Evolutionary conservation across 2,888 invertebrate species (phyloP).

Genomic region (Carterocephalus palaemon): DNA sequence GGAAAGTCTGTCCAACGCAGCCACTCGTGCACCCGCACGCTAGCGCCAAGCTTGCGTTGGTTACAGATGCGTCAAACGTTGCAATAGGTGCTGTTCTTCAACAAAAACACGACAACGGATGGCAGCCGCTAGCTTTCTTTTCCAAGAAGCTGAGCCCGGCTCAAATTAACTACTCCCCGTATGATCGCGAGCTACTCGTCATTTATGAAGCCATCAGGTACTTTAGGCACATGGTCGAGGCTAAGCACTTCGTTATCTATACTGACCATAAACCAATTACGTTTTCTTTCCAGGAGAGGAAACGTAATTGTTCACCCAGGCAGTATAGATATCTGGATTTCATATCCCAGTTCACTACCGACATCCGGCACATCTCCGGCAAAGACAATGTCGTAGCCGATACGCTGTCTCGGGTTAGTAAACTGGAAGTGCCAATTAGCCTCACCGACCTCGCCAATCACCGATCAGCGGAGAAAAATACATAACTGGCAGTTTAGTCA

Average conservation of each 20-base stretch:
- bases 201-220: constrained; percentile 45
- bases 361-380: constrained; percentile 21
- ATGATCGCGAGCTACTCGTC: constrained; percentile 50
- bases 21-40: constrained; percentile 37
- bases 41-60: constrained; percentile 35
- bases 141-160: constrained; percentile 41
- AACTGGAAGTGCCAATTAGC: constrained; percentile 21
- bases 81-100: constrained; percentile 47
- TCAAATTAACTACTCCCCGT: constrained; percentile 43
- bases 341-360: constrained; percentile 30
- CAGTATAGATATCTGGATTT: constrained; percentile 28
- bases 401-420: constrained; percentile 35
- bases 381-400: constrained; percentile 27
- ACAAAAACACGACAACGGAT: constrained; percentile 33
- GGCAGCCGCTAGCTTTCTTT: constrained; percentile 50
- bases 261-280: constrained; percentile 32
- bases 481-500: constrained; percentile 7
- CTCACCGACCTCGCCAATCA: constrained; percentile 27
- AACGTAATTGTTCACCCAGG: constrained; percentile 23
- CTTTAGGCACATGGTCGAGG: constrained; percentile 50
- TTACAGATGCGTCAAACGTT: constrained; percentile 43
- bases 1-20: constrained; percentile 34
- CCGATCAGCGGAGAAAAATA: constrained; percentile 7
- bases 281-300: constrained; percentile 42
- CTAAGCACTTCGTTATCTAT: constrained; percentile 34